Conservation (phyloP, 2,797 vertebrate species). For the Periophthalmus magnuspinnatus region DNA sequence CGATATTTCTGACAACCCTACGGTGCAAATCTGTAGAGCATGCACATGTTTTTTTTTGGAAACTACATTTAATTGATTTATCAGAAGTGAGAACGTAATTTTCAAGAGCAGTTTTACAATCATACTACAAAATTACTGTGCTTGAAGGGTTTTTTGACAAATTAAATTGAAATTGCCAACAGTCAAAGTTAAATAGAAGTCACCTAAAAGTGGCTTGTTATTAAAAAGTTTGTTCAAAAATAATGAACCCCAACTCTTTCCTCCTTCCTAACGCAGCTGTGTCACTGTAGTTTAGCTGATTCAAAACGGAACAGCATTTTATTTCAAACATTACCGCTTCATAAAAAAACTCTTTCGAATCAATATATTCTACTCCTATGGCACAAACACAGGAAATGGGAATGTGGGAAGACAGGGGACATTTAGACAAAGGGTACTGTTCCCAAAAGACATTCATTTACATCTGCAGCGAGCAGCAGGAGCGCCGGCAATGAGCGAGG, state of each 20-base stretch:
- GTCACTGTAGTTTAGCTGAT: neutral
- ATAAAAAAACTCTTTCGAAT: neutral
- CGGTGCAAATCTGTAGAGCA: neutral
- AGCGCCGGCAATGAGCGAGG: constrained; percentile 15
- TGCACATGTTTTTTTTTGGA: neutral
- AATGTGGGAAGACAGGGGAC: constrained; percentile 16
- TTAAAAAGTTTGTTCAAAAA: neutral
- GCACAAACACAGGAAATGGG: constrained; percentile 11
- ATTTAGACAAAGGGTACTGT: constrained; percentile 43
- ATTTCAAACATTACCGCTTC: neutral
- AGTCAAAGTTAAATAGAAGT: constrained; percentile 6
- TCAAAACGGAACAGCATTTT: neutral
- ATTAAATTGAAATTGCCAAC: neutral
- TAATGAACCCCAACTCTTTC: neutral
- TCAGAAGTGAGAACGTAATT: constrained; percentile 19
- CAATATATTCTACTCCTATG: neutral
- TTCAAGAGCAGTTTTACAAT: neutral
- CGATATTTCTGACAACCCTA: no score
- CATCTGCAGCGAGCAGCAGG: constrained; percentile 30
- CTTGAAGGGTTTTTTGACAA: neutral
- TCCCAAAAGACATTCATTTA: constrained; percentile 56
- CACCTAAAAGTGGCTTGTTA: neutral
- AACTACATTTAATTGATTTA: neutral
- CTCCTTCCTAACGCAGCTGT: neutral
- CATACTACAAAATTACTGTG: neutral